These are phyloP conservation scores for Daphoenositta chrysoptera DNA, from an alignment of 2,113 vertebrate genomes.

Conservation along the genomic window DNA sequence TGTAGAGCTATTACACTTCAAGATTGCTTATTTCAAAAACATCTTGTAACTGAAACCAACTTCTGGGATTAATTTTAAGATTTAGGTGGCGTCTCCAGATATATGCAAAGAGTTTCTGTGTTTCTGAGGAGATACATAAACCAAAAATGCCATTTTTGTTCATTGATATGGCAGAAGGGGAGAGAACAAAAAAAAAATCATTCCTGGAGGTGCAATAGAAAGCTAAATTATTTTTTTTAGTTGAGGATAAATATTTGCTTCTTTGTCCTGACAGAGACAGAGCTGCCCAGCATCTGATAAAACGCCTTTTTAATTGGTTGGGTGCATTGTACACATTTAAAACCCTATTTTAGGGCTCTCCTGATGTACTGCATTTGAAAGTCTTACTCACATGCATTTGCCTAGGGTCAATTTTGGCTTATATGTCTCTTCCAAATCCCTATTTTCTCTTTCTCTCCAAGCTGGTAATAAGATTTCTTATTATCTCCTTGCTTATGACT, in stretches of 20 bases:
- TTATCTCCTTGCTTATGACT: constrained; percentile 26
- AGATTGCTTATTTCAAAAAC: neutral
- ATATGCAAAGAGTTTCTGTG: neutral
- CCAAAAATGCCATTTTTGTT: neutral
- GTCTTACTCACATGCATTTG: neutral
- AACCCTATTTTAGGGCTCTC: neutral
- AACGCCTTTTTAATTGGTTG: constrained; percentile 20
- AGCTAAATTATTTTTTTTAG: neutral
- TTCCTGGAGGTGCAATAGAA: neutral
- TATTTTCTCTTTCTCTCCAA: constrained; percentile 1
- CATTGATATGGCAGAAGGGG: neutral
- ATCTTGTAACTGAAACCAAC: neutral
- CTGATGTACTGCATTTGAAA: neutral
- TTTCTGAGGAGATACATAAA: neutral
- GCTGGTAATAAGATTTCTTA: constrained; percentile 34
- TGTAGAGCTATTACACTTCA: neutral
- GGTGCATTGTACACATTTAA: neutral
- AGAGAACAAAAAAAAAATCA: neutral
- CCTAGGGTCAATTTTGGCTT: neutral
- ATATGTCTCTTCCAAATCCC: neutral
- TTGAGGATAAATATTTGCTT: neutral
- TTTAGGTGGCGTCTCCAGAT: neutral
- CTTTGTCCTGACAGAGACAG: neutral
- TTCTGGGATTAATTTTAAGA: neutral
- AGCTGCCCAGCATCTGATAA: neutral